Evolutionary conservation across 1,140 invertebrate species (phyloP).

Genomic region (Probaryconus sp.): DNA sequence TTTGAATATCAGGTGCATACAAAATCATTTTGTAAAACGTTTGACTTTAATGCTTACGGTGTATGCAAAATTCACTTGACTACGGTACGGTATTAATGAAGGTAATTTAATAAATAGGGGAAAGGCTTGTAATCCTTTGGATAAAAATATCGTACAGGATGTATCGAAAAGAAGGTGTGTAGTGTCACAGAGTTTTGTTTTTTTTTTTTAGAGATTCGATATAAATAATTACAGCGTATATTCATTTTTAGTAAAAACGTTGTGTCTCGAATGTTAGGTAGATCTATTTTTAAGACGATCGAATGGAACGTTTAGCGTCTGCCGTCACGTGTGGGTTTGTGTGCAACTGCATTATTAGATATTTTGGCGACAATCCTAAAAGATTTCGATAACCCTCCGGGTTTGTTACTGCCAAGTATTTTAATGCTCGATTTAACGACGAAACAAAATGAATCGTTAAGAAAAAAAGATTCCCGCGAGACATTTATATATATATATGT

Average conservation of each 20-base stretch:
- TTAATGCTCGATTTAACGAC: constrained; percentile 54
- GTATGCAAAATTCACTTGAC: constrained; percentile 26
- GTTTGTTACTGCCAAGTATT: constrained; percentile 57
- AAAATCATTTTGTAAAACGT: constrained; percentile 43
- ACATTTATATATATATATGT: constrained; percentile 43
- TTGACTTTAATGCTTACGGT: not conserved
- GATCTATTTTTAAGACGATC: constrained; percentile 61
- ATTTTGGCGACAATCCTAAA: constrained; percentile 64
- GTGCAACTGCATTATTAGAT: constrained; percentile 58
- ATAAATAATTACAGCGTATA: constrained; percentile 14
- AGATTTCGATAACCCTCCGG: constrained; percentile 59
- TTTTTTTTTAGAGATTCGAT: too few species aligned
- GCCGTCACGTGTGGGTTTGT: constrained; percentile 37
- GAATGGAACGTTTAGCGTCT: constrained; percentile 49
- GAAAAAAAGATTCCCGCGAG: constrained; percentile 23
- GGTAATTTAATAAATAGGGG: constrained; percentile 25
- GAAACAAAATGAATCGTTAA: constrained; percentile 27
- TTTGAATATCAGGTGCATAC: constrained; percentile 59
- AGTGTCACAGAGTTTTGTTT: too few species aligned
- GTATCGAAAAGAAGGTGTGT: too few species aligned
- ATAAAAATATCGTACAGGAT: too few species aligned
- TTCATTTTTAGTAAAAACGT: constrained; percentile 27
- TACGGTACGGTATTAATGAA: constrained; percentile 34
- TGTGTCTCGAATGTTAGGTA: constrained; percentile 23
- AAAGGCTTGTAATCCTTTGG: too few species aligned